Evolutionary conservation across 2,888 invertebrate genomes (phyloP).

Genomic region (Tenthredo scrophulariae): DNA sequence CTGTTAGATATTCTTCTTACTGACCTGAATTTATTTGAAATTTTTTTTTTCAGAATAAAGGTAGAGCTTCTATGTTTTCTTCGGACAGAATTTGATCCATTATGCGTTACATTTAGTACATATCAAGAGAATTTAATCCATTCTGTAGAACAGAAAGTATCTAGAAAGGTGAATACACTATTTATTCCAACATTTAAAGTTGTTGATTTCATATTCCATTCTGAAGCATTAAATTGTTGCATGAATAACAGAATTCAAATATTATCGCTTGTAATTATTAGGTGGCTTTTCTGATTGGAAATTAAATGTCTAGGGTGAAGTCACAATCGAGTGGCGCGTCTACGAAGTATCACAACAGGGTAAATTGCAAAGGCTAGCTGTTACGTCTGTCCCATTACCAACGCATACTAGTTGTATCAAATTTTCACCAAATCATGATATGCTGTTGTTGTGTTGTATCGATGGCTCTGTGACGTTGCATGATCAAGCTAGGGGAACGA

Average conservation of each 20-base stretch:
- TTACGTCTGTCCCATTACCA: slow-evolving; percentile 86
- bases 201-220: neutral
- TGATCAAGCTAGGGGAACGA: slow-evolving; percentile 87
- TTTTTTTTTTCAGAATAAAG: slow-evolving; percentile 81
- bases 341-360: slow-evolving; percentile 82
- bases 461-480: slow-evolving; percentile 91
- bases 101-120: slow-evolving; percentile 89
- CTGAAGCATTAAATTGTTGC: neutral
- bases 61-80: slow-evolving; percentile 89
- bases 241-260: neutral
- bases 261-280: neutral
- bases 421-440: slow-evolving; percentile 87
- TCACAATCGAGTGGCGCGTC: slow-evolving; percentile 86
- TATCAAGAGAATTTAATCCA: slow-evolving; percentile 86
- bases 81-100: slow-evolving; percentile 92
- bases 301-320: slow-evolving; percentile 80
- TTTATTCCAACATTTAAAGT: slow-evolving; percentile 48
- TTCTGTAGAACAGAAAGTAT: slow-evolving; percentile 91
- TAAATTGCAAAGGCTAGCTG: slow-evolving; percentile 83
- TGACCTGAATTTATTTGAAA: neutral
- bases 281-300: neutral
- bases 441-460: slow-evolving; percentile 89
- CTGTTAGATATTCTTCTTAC: neutral
- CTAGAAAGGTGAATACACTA: slow-evolving; percentile 81
- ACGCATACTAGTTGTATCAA: slow-evolving; percentile 84